Percentiles rank a stretch among this genome's conserved stretches.
Conservation (phyloP, 64 coral and sea anemone genomes). For the Porites australiensis region DNA sequence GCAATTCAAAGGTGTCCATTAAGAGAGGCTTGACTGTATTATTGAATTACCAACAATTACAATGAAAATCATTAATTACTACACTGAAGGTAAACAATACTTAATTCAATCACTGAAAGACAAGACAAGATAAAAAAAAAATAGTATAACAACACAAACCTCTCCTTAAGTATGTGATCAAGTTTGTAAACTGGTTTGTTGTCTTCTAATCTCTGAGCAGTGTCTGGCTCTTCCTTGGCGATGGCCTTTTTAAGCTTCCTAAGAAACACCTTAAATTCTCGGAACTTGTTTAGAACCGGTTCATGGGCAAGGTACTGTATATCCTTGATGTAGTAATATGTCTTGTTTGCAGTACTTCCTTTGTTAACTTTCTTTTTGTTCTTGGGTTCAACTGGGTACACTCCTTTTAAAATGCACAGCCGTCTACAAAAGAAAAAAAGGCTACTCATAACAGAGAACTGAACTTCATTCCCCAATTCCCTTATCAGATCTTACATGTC, state of each 20-base stretch:
- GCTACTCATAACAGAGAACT: too few species aligned
- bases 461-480: too few species aligned
- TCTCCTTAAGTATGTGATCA: slow-evolving; percentile 97
- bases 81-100: background rate
- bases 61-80: too few species aligned
- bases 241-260: slow-evolving; percentile 97
- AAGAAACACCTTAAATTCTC: slow-evolving; percentile 95
- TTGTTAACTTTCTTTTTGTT: slow-evolving; percentile 98
- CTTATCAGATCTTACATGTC: too few species aligned
- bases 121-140: background rate
- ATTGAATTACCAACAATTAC: too few species aligned
- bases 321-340: slow-evolving; percentile 92
- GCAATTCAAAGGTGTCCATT: too few species aligned
- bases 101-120: background rate
- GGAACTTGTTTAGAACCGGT: slow-evolving; percentile 94
- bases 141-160: slow-evolving; percentile 45
- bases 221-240: slow-evolving; percentile 94
- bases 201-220: slow-evolving; percentile 77
- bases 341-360: slow-evolving; percentile 90
- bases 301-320: slow-evolving; percentile 95
- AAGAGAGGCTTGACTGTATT: too few species aligned
- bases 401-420: slow-evolving; percentile 93
- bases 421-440: slow-evolving; percentile 55
- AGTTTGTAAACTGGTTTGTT: slow-evolving; percentile 96
- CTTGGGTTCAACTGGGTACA: slow-evolving; percentile 97